Evolutionary conservation across 2,113 vertebrate genomes (phyloP), one percentile per base, ranked within the genome.

Genomic region (Oophaga pumilio): DNA sequence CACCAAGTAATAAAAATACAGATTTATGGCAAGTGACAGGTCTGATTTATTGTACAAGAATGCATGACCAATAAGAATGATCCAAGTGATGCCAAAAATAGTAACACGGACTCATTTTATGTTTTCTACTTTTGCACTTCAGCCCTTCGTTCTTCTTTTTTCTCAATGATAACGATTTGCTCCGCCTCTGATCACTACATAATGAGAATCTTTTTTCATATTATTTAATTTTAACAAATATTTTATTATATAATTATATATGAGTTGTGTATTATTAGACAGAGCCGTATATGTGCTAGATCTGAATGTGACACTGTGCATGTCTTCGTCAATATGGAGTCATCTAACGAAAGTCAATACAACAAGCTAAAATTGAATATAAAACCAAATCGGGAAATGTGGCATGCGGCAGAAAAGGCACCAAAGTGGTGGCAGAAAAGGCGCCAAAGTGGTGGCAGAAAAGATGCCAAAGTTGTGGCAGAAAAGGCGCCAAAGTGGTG

Each of bases 141-240:
- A 8, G 8, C 8, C 53, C 53, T 56, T 56, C 9, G 5, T 62
- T 76, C 2, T 33, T 33, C 4, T 66, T 6, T 6, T 14, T 68
- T 68, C 26, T 26, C 3, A 68, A 68, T 9, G 52, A 13, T 76
- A 18, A 52, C 6, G 9, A 50, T 10, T 76, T 20, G n/a, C 76
- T 56, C 5, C 7, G 33, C 33, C 50, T 77, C 76, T 7, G 3
- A 77, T 77, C 76, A 77, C 76, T 77, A 77, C 76, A 77, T 22
- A 22, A 49, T 74, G 12, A 6, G 50, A n/a, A 76, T 76, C 43
- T 77, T 56, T 24, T 50, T 52, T 33, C 18, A 50, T 76, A 6
- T 56, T 56, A 77, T 77, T 77, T 77, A 26, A 53, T 52, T 50
- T 52, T 76, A 22, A 74, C 28, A 76, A 52, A 50, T 52, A 76